Conservation (phyloP, 2,113 vertebrate species). For the Mastomys coucha region DNA sequence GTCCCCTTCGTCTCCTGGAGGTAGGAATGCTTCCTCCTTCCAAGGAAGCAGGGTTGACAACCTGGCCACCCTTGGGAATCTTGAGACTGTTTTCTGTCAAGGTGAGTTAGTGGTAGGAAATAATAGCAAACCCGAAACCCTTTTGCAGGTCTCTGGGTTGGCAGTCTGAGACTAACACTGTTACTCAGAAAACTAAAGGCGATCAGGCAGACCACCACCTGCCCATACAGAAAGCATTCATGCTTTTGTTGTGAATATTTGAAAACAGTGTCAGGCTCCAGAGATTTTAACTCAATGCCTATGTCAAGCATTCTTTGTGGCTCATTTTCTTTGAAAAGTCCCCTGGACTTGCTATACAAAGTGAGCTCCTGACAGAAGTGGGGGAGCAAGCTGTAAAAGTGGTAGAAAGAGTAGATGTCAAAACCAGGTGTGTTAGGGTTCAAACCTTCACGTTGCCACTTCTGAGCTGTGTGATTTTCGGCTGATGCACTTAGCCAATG, state of each 20-base stretch:
- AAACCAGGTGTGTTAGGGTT: neutral
- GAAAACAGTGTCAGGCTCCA: constrained; percentile 55
- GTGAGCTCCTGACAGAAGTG: neutral
- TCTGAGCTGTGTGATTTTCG: neutral
- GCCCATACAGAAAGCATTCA: neutral
- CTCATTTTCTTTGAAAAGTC: neutral
- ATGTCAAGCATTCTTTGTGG: constrained; percentile 18
- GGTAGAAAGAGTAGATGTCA: neutral
- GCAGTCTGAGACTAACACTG: constrained; percentile 3
- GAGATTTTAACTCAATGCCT: constrained; percentile 8
- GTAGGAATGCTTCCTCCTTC: constrained; percentile 49
- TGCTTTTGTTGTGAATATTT: constrained; percentile 56
- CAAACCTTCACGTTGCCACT: neutral
- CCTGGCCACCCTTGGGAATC: constrained; percentile 9
- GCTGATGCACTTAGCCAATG: neutral
- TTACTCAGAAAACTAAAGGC: constrained; percentile 35
- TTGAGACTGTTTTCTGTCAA: constrained; percentile 31
- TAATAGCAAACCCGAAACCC: neutral
- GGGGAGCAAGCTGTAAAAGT: neutral
- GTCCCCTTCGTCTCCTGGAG: constrained; percentile 34
- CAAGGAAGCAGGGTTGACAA: constrained; percentile 29
- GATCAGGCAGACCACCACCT: neutral
- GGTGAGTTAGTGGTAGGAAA: constrained; percentile 24
- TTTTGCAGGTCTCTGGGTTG: neutral
- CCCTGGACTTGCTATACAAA: neutral